These are phyloP conservation scores for Caenorhabditis afra DNA, from an alignment of 2,888 invertebrate species.

Conservation along the genomic window DNA sequence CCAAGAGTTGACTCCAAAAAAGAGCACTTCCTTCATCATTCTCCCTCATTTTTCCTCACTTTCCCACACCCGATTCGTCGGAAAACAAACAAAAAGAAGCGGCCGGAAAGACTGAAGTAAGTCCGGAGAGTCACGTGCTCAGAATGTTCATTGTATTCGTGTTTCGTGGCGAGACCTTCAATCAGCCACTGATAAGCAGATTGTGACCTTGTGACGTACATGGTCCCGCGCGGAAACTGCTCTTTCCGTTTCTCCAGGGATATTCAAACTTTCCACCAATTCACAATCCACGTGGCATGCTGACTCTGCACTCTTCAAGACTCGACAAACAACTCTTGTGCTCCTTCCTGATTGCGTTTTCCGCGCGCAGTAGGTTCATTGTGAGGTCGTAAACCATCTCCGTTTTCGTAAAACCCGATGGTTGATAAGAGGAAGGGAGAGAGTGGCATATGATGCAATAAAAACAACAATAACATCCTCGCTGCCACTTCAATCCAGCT, in stretches of 20 bases:
- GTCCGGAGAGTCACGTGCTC: slow-evolving; percentile 28
- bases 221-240: slow-evolving; percentile 24
- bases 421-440: slow-evolving; percentile 37
- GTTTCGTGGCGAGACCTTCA: slow-evolving; percentile 31
- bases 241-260: not conserved
- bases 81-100: slow-evolving; percentile 20
- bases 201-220: slow-evolving; percentile 35
- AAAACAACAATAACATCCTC: too few relatives aligned
- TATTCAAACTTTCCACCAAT: not conserved
- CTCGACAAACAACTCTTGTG: slow-evolving; percentile 1
- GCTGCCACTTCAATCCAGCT: too few relatives aligned
- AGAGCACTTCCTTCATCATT: too few relatives aligned
- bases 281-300: not conserved
- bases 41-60: slow-evolving; percentile 2
- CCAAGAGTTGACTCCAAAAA: not conserved
- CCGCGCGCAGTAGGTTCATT: slow-evolving; percentile 38
- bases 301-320: slow-evolving; percentile 10
- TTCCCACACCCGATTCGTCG: too few relatives aligned
- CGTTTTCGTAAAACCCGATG: slow-evolving; percentile 47
- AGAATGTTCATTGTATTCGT: slow-evolving; percentile 5
- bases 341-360: slow-evolving; percentile 5
- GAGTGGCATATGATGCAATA: not conserved
- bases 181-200: slow-evolving; percentile 36
- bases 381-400: slow-evolving; percentile 52
- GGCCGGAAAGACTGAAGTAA: slow-evolving; percentile 4